Conservation (phyloP, 2,888 invertebrate species). For the Drosophila mulleri region DNA sequence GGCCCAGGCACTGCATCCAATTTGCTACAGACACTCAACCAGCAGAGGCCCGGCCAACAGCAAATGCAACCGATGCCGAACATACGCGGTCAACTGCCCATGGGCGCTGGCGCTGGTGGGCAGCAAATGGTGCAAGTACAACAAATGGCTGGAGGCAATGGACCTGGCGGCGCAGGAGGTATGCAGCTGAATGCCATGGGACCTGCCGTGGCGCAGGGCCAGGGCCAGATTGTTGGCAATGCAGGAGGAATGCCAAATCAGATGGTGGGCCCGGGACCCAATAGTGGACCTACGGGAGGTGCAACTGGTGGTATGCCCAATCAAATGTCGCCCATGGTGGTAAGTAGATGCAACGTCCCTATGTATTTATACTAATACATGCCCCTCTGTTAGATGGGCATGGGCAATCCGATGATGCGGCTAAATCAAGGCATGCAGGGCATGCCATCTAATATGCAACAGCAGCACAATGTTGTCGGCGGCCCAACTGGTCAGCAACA, state of each 20-base stretch:
- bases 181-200: conserved; percentile 56
- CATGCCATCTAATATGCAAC: conserved; percentile 85
- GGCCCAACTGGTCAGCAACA: conserved; percentile 69
- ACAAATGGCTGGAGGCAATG: conserved; percentile 83
- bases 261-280: conserved; percentile 80
- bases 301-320: conserved; percentile 52
- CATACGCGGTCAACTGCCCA: conserved; percentile 84
- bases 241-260: conserved; percentile 80
- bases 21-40: conserved; percentile 91
- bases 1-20: conserved; percentile 87
- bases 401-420: conserved; percentile 84
- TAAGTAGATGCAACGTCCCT: conserved; percentile 12
- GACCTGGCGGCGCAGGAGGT: conserved; percentile 47
- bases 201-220: conserved; percentile 65
- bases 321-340: conserved; percentile 60
- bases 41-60: conserved; percentile 84
- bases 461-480: conserved; percentile 82
- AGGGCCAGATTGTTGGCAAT: conserved; percentile 75
- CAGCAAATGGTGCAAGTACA: conserved; percentile 80
- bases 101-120: conserved; percentile 71
- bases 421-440: conserved; percentile 85
- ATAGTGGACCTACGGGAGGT: conserved; percentile 82
- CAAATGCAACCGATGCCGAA: conserved; percentile 80
- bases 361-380: background rate
- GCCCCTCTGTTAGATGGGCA: conserved; percentile 73